A percentile compares a stretch with the other conserved stretches of the same genome.
Evolutionary conservation across 1,140 invertebrate genomes (phyloP).

Genomic region (Pseudomyrmex cubaensis): DNA sequence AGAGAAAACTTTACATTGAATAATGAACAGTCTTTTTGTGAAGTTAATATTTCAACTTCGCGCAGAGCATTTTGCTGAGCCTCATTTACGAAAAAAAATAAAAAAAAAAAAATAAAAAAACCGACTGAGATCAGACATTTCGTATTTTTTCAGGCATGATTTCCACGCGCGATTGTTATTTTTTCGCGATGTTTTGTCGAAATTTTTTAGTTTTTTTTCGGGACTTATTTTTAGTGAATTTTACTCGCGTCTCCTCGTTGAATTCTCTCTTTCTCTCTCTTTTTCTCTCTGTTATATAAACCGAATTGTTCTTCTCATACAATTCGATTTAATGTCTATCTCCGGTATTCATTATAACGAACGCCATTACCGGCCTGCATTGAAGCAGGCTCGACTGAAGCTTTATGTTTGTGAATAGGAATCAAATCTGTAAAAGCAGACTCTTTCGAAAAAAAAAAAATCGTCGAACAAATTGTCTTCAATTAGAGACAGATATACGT

Average conservation of each 20-base stretch:
- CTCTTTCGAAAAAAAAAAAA: background rate
- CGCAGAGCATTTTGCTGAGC: slow-evolving; percentile 12
- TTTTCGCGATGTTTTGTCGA: slow-evolving; percentile 4
- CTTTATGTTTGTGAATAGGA: background rate
- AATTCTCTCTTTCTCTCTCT: background rate
- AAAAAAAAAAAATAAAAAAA: too few species aligned
- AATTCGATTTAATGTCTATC: slow-evolving; percentile 29
- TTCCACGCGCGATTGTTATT: slow-evolving; percentile 11
- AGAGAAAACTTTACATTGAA: slow-evolving; percentile 35
- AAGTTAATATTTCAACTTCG: slow-evolving; percentile 45
- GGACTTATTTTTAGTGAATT: slow-evolving; percentile 8
- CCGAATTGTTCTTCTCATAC: slow-evolving; percentile 17
- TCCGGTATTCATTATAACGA: slow-evolving; percentile 3
- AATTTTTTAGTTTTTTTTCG: background rate
- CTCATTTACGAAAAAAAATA: slow-evolving; percentile 30
- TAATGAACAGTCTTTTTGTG: slow-evolving; percentile 20
- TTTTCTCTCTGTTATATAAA: background rate
- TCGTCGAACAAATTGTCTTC: too few species aligned
- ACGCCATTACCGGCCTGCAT: background rate
- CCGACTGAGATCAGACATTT: slow-evolving; percentile 28
- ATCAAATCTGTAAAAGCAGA: slow-evolving; percentile 1
- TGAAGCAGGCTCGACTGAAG: background rate
- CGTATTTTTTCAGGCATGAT: slow-evolving; percentile 46
- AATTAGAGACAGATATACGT: slow-evolving; percentile 9
- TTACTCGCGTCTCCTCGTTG: background rate